Base-by-base conservation (phyloP, 2,888 invertebrate genomes). In the Caenorhabditis sp. region DNA sequence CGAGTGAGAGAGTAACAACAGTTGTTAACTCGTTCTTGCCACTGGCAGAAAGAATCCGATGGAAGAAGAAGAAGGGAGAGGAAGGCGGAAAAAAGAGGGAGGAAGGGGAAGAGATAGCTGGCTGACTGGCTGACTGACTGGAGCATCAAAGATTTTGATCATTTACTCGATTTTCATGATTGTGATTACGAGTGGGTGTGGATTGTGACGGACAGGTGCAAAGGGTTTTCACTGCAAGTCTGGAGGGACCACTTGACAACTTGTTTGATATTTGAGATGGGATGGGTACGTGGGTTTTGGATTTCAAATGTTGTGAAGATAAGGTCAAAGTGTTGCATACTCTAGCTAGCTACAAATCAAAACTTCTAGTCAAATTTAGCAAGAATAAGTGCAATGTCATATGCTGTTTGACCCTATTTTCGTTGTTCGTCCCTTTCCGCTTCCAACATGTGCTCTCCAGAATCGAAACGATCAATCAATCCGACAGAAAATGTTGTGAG, bases 1-100 rank as follows among this genome's bases (percentile, higher is more conserved):
- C 56, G 68, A 69, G 64, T 80, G 58, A 80, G 74, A 68, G 74
- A 80, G 74, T 74, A 74, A 80, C 80, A 80, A 80, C 80, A 68
- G 80, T 80, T 80, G 80, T 80, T 69, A 80, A 80, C 80, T 80
- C 72, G 80, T 80, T 80, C 74, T 67, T 76, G 76, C 76, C 67
- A 76, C 76, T 76, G 76, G 53, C 61, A 55, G 67, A 35, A 47
- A 40, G 55, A 28, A 13, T 28, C 28, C 55, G 55, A 47, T 47
- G 47, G 20, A 20, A 18, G 26, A 15, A 37, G 35, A 26, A 51
- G 28, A 35, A 37, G 35, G 32, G 32, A 28, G 35, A n/a, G 20
- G 22, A 44, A 61, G 56, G 15, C 15, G 20, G 35, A 47, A 18
- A 47, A 18, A 47, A 18, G 18, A 9, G 9, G 18, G 18, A 47